Percentiles rank a stretch among this genome's conserved stretches.
Conservation (phyloP, 2,113 vertebrate species). For the Brevimyrus niger region DNA sequence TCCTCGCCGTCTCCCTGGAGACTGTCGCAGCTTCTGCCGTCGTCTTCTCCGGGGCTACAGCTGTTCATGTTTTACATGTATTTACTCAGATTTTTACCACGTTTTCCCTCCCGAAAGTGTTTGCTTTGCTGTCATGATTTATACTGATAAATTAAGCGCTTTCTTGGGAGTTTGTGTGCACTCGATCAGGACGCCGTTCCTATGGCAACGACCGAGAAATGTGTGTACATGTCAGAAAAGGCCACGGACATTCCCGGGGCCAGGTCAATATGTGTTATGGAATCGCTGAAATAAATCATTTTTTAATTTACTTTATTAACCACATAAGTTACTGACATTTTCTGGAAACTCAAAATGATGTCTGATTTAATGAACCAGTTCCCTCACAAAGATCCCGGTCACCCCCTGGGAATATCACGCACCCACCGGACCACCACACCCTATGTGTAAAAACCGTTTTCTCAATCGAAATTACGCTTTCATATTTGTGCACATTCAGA, state of each 20-base stretch:
- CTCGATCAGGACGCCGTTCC: constrained; percentile 25
- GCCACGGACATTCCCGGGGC: not conserved
- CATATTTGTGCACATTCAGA: not conserved
- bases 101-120: constrained; percentile 27
- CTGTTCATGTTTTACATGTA: constrained; percentile 12
- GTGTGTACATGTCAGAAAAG: constrained; percentile 15
- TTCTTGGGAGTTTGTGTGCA: constrained; percentile 29
- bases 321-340: not conserved
- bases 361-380: not conserved
- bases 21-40: constrained; percentile 21
- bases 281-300: not conserved
- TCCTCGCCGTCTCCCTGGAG: constrained; percentile 35
- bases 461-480: not conserved
- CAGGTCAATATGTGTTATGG: not conserved
- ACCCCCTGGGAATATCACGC: not conserved
- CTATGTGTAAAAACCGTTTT: too few species aligned
- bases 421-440: not conserved
- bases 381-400: not conserved
- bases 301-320: not conserved
- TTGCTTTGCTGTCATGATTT: constrained; percentile 31
- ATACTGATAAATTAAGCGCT: constrained; percentile 27
- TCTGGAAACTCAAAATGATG: not conserved
- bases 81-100: constrained; percentile 18
- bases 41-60: constrained; percentile 32
- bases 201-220: constrained; percentile 22